Evolutionary conservation across 2,797 vertebrate genomes (phyloP).

Genomic region (Brachyrhaphis roseni): DNA sequence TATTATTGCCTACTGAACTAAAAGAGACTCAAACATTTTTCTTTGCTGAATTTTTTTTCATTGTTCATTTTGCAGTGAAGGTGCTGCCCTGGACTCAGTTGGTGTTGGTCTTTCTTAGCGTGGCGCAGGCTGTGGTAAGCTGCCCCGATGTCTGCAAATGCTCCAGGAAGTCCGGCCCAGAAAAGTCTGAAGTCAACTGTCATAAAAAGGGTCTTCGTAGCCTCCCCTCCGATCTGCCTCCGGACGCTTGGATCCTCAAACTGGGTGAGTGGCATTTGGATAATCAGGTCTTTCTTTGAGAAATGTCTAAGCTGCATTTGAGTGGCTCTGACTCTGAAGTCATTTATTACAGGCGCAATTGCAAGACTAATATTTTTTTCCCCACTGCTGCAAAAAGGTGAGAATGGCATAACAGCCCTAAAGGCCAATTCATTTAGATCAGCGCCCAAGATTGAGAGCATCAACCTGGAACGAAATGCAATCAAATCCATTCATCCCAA

Average conservation of each 20-base stretch:
- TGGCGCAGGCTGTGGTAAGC: constrained; percentile 34
- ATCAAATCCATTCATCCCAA: constrained; percentile 78
- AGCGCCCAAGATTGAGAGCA: constrained; percentile 75
- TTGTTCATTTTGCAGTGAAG: constrained; percentile 18
- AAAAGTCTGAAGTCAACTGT: constrained; percentile 80
- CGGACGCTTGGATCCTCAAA: constrained; percentile 80
- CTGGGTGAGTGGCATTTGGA: constrained; percentile 62
- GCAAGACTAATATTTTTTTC: neutral
- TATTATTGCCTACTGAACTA: neutral
- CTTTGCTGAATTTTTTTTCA: neutral
- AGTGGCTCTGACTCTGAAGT: neutral
- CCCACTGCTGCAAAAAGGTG: constrained; percentile 61
- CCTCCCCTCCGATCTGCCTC: constrained; percentile 75
- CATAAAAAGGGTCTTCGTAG: constrained; percentile 69
- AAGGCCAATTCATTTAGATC: constrained; percentile 67
- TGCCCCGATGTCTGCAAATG: constrained; percentile 79
- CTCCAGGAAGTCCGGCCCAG: constrained; percentile 56
- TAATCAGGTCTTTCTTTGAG: neutral
- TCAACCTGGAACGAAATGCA: constrained; percentile 80
- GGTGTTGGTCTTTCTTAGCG: constrained; percentile 41
- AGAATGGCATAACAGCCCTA: constrained; percentile 77
- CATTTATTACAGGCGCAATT: neutral
- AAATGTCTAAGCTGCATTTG: neutral
- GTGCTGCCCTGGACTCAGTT: constrained; percentile 51
- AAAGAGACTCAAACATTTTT: neutral